Conservation (phyloP, 2,797 vertebrate species). For the Sebastes melanostomus region DNA sequence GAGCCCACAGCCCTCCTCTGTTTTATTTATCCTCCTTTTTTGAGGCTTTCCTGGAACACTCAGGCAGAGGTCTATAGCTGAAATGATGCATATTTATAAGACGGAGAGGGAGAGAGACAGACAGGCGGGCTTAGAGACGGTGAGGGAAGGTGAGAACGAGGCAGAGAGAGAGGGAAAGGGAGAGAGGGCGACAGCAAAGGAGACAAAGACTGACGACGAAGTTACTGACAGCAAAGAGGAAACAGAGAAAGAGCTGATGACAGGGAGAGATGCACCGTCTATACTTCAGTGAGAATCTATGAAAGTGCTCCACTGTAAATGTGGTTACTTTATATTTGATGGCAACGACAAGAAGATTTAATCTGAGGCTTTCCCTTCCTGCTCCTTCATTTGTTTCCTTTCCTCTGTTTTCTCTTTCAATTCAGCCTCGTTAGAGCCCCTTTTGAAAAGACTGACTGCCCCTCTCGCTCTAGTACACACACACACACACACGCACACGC, state of each 20-base stretch:
- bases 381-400: conserved; percentile 12
- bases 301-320: background rate
- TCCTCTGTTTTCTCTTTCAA: conserved; percentile 13
- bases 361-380: conserved; percentile 48
- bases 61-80: conserved; percentile 25
- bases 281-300: conserved; percentile 12
- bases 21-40: conserved; percentile 13
- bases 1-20: conserved; percentile 41
- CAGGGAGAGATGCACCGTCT: conserved; percentile 11
- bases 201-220: conserved; percentile 35
- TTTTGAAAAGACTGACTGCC: background rate
- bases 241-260: conserved; percentile 24
- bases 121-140: conserved; percentile 17
- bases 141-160: conserved; percentile 32
- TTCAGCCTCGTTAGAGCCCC: conserved; percentile 9
- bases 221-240: conserved; percentile 30
- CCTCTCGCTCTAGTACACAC: background rate
- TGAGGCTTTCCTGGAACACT: conserved; percentile 55
- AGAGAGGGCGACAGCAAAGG: conserved; percentile 23
- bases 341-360: conserved; percentile 77
- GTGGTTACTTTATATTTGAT: conserved; percentile 83
- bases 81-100: conserved; percentile 68
- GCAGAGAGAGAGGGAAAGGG: conserved; percentile 6
- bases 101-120: conserved; percentile 18
- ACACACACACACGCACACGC: background rate